Base-by-base conservation (phyloP, 2,888 invertebrate genomes). In the Stenoptilia bipunctidactyla region DNA sequence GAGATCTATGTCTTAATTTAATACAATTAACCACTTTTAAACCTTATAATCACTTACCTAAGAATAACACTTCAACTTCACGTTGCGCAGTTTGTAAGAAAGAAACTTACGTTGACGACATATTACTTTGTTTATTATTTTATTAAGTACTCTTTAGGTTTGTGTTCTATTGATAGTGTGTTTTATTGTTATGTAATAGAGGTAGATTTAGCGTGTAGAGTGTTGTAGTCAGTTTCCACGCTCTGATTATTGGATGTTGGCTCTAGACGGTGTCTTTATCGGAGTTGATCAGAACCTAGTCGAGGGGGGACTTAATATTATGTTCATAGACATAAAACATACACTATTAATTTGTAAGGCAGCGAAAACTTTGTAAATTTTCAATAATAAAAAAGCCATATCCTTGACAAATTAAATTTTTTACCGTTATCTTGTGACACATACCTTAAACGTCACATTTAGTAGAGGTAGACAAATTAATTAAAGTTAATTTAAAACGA, bases 201-300 rank as follows among this genome's bases (percentile, higher is more conserved):
- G 30, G 30, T 10, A 47, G 53, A 52, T 61, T 58, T 58, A 59
- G 66, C 61, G 67, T 15, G 27, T 37, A 65, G 13, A 34, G 13
- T 27, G 37, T 37, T 2, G 69, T 69, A 61, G 62, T 74, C 77
- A 79, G 80, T 75, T 82, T 77, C 77, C 80, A 83, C 83, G 83
- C 80, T 83, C 83, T 83, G 77, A 80, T 83, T 77, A 77, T 61
- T 82, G 83, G 83, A 79, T 83, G 79, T 83, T 83, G 83, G 76
- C 83, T 80, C 77, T 73, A 79, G 77, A 76, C 75, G 69, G 64
- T 69, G 69, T 76, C 79, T 77, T 72, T 82, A 80, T 80, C 77
- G 74, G 64, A 63, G 66, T 62, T 63, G 69, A 83, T 83, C 80
- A 73, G 75, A 70, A 67, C 68, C 61, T 58, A 58, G 55, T 53